Percentiles rank a stretch among this genome's conserved stretches.
phyloP scores from a whole-genome alignment of 1,140 invertebrate species.

The Hycleus phaleratus region DNA sequence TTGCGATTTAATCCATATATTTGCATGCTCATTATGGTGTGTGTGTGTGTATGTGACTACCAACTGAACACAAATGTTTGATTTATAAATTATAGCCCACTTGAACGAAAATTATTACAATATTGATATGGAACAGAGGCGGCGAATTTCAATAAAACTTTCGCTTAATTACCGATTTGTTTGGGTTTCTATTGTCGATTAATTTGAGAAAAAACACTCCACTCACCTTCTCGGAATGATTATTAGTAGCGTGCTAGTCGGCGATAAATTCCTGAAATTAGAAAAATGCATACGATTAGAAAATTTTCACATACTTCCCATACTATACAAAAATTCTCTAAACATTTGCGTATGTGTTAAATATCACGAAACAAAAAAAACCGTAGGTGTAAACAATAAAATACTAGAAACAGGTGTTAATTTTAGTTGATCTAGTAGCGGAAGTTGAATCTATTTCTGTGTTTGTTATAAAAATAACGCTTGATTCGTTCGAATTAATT shows the following conservation, averaged over 20 bases:
- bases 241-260: background rate
- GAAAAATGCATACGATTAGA: slow-evolving; percentile 4
- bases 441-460: too few species aligned
- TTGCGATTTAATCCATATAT: slow-evolving; percentile 25
- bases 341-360: too few species aligned
- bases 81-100: slow-evolving; percentile 14
- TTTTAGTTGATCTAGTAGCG: too few species aligned
- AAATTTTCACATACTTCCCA: too few species aligned
- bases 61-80: slow-evolving; percentile 13
- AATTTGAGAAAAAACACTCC: background rate
- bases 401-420: too few species aligned
- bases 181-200: background rate
- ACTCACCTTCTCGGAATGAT: slow-evolving; percentile 11
- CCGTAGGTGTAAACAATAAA: too few species aligned
- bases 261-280: slow-evolving; percentile 2
- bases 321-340: too few species aligned
- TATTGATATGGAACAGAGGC: background rate
- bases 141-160: background rate
- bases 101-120: background rate
- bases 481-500: too few species aligned
- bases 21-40: slow-evolving; percentile 18
- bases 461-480: too few species aligned
- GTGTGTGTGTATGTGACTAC: background rate
- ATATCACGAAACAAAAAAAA: too few species aligned
- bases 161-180: too few species aligned